Evolutionary conservation across 2,888 invertebrate genomes (phyloP).

Genomic region (Unio delphinus): DNA sequence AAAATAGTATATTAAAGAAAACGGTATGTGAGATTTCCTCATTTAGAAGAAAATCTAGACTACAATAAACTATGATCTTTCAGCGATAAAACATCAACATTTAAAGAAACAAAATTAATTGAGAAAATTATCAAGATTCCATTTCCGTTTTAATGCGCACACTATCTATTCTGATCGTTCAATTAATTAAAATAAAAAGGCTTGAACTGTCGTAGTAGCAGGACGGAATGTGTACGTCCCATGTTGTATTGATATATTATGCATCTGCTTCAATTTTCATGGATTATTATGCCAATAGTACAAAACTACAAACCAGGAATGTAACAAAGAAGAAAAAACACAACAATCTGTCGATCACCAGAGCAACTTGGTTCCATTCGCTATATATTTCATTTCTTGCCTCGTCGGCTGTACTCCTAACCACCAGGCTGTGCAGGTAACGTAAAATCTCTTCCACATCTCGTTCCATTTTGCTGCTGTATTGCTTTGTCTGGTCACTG

Average conservation of each 20-base stretch:
- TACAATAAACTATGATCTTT: too few species aligned
- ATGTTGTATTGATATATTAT: constrained; percentile 11
- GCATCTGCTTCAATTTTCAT: constrained; percentile 38
- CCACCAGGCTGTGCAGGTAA: constrained; percentile 47
- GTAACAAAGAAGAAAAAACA: constrained; percentile 55
- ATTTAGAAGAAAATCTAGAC: too few species aligned
- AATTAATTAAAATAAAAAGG: too few species aligned
- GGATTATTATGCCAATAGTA: constrained; percentile 40
- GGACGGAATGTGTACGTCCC: too few species aligned
- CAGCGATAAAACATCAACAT: too few species aligned
- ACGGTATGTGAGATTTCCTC: too few species aligned
- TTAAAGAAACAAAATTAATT: too few species aligned
- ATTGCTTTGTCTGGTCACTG: constrained; percentile 1
- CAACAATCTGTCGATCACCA: constrained; percentile 65
- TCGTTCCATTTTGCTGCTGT: constrained; percentile 43
- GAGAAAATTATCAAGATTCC: too few species aligned
- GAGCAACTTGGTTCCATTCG: constrained; percentile 64
- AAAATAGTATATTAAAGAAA: too few species aligned
- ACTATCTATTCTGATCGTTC: too few species aligned
- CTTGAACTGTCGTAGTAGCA: too few species aligned
- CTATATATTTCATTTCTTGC: constrained; percentile 44
- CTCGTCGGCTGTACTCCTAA: constrained; percentile 41
- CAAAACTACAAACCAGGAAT: constrained; percentile 56
- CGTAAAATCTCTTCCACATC: constrained; percentile 56
- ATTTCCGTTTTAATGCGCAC: too few species aligned